These are phyloP conservation scores for Anoplolepis gracilipes DNA, from an alignment of 1,140 invertebrate species.

Conservation along the genomic window DNA sequence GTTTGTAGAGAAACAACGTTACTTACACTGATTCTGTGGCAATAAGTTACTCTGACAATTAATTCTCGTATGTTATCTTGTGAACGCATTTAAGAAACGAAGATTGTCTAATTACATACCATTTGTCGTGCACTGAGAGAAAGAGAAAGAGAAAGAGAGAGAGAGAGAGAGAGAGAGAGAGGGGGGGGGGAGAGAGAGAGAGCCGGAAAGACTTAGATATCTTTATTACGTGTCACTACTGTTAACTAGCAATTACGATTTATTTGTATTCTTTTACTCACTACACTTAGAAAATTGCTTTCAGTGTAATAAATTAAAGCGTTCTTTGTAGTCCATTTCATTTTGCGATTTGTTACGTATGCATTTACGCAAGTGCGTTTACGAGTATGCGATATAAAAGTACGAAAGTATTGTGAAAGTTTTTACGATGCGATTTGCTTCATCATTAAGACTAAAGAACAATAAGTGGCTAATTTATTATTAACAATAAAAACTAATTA, in stretches of 20 bases:
- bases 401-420: neutral
- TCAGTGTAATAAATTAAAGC: slow-evolving; percentile 16
- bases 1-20: neutral
- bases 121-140: slow-evolving; percentile 21
- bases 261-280: neutral
- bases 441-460: neutral
- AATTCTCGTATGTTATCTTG: slow-evolving; percentile 38
- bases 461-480: slow-evolving; percentile 6
- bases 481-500: neutral
- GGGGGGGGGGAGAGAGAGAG: too few species aligned
- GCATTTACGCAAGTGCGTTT: neutral
- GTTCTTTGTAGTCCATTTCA: slow-evolving; percentile 17
- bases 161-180: too few species aligned
- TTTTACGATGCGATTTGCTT: neutral
- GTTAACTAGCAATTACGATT: slow-evolving; percentile 34
- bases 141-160: neutral
- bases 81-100: slow-evolving; percentile 18
- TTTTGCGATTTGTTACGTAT: neutral
- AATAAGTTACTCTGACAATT: slow-evolving; percentile 21
- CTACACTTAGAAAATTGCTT: slow-evolving; percentile 37
- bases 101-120: slow-evolving; percentile 4
- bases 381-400: neutral
- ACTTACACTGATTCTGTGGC: neutral
- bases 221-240: slow-evolving; percentile 26
- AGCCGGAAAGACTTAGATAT: neutral